Percentiles rank a stretch among this genome's conserved stretches.
Conservation (phyloP, 2,888 invertebrate species). For the Teleiodes luculella region DNA sequence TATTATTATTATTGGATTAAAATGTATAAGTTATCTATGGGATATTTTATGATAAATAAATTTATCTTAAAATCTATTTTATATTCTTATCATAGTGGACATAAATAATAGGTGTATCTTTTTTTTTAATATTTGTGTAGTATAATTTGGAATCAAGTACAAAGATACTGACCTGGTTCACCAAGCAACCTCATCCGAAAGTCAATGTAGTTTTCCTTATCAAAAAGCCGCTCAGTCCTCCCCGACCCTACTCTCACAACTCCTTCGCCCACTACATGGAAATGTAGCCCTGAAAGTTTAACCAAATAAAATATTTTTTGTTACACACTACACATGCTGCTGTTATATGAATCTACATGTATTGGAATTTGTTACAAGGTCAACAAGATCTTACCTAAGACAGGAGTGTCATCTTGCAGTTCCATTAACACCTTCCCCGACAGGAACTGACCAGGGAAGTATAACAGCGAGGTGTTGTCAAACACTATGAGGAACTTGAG, state of each 20-base stretch:
- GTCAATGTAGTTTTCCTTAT: constrained; percentile 96
- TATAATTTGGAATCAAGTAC: too few species aligned
- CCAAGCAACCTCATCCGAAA: constrained; percentile 95
- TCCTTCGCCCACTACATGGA: constrained; percentile 96
- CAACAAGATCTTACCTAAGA: constrained; percentile 80
- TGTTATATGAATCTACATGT: too few species aligned
- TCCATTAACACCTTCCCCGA: constrained; percentile 95
- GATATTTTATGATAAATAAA: too few species aligned
- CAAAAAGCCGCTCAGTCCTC: constrained; percentile 90
- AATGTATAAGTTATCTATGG: too few species aligned
- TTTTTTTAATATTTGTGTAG: too few species aligned
- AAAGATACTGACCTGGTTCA: constrained; percentile 81
- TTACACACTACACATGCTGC: too few species aligned
- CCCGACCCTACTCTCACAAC: constrained; percentile 92
- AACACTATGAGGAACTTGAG: constrained; percentile 95
- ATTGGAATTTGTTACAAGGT: too few species aligned
- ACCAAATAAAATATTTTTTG: too few species aligned
- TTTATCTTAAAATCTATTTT: too few species aligned
- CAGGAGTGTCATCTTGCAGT: constrained; percentile 94
- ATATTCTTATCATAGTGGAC: too few species aligned
- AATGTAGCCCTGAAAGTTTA: constrained; percentile 86
- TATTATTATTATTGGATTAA: too few species aligned
- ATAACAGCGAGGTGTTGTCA: constrained; percentile 94
- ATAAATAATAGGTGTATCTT: too few species aligned
- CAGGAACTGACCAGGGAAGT: constrained; percentile 95